These are phyloP conservation scores for Brienomyrus brachyistius DNA, from an alignment of 2,113 vertebrate species.

Conservation along the genomic window DNA sequence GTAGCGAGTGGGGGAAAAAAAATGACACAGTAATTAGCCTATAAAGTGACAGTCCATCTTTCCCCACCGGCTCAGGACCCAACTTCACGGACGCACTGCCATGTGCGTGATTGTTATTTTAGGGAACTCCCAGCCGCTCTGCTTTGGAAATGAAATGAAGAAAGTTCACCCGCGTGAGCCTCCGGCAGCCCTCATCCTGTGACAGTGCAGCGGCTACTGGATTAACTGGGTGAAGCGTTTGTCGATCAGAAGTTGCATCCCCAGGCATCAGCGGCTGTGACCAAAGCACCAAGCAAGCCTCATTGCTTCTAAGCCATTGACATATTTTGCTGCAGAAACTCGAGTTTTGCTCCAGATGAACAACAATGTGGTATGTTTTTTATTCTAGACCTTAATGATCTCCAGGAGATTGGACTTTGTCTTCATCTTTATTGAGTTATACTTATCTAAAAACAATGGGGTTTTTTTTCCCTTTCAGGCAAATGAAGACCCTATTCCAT, in stretches of 20 bases:
- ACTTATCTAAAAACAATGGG: not conserved
- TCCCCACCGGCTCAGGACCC: constrained; percentile 19
- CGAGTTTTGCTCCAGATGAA: constrained; percentile 45
- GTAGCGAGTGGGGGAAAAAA: not conserved
- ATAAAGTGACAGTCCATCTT: not conserved
- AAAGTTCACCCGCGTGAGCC: constrained; percentile 39
- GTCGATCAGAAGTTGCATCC: constrained; percentile 24
- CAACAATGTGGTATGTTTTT: constrained; percentile 32
- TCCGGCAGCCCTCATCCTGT: constrained; percentile 37
- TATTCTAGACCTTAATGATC: constrained; percentile 12
- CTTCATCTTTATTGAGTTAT: not conserved
- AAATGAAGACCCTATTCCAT: not conserved
- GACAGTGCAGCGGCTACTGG: constrained; percentile 47
- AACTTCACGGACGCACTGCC: constrained; percentile 41
- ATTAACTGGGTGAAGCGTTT: constrained; percentile 29
- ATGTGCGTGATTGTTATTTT: constrained; percentile 60
- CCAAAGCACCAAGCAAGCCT: constrained; percentile 53
- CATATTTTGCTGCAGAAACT: constrained; percentile 29
- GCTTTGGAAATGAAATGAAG: constrained; percentile 36
- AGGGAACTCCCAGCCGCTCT: constrained; percentile 39
- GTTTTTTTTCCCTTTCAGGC: not conserved
- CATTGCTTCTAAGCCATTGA: constrained; percentile 27
- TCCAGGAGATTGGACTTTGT: not conserved
- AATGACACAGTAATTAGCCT: not conserved
- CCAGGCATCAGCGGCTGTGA: constrained; percentile 42